Conservation (phyloP, 1,140 invertebrate species). For the Mercenaria mercenaria region DNA sequence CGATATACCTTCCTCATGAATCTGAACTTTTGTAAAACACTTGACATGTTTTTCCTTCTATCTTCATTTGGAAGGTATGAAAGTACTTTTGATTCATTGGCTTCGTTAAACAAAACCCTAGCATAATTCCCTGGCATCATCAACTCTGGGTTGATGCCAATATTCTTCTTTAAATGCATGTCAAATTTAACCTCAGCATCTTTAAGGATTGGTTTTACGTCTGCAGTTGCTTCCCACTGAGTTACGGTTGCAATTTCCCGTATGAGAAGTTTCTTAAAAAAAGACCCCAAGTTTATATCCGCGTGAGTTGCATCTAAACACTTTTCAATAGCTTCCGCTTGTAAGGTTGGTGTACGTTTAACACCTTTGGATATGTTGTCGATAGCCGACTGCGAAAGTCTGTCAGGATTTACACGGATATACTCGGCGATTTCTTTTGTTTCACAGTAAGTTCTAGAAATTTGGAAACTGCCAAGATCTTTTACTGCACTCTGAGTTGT, state of each 20-base stretch:
- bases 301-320: neutral
- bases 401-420: neutral
- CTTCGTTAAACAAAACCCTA: neutral
- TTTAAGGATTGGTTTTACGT: neutral
- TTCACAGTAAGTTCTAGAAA: neutral
- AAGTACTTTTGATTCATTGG: neutral
- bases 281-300: neutral
- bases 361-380: neutral
- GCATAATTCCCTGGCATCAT: neutral
- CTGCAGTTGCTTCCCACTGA: neutral
- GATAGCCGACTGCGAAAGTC: neutral
- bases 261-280: neutral
- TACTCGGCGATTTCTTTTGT: neutral
- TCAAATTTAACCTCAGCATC: neutral
- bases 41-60: neutral
- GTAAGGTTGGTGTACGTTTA: neutral
- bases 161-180: constrained; percentile 3
- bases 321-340: neutral
- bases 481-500: neutral
- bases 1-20: neutral
- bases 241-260: neutral
- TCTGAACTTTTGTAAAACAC: neutral
- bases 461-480: neutral
- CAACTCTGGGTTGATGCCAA: neutral
- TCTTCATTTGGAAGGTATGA: neutral